Percentiles rank a stretch among this genome's conserved stretches.
Conservation (phyloP, 53 echinoderm and acorn worm genomes). For the Crossaster papposus region DNA sequence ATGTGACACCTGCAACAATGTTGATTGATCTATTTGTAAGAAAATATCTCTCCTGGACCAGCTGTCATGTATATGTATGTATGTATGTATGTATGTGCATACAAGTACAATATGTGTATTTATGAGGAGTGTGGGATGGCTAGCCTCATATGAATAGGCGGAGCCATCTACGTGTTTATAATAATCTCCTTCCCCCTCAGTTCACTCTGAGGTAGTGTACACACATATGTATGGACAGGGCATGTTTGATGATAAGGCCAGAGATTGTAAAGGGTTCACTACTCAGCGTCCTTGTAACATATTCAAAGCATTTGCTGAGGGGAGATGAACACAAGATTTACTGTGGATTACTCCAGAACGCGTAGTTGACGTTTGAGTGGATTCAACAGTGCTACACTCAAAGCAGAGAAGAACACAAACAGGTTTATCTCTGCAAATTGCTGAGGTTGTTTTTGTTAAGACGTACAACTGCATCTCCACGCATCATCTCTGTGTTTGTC, state of each 20-base stretch:
- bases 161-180: constrained; percentile 50
- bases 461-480: neutral
- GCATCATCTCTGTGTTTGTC: neutral
- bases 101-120: too few species aligned
- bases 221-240: constrained; percentile 4
- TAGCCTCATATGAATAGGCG: neutral
- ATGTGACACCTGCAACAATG: neutral
- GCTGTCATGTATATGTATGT: too few species aligned
- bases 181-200: constrained; percentile 37
- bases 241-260: neutral
- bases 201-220: constrained; percentile 26
- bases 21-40: neutral
- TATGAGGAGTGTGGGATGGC: neutral
- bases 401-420: neutral
- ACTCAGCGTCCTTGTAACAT: neutral
- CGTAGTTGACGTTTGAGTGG: neutral
- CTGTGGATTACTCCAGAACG: neutral
- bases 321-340: neutral
- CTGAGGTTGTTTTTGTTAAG: neutral
- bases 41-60: neutral
- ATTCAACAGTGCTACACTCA: constrained; percentile 2
- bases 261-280: neutral
- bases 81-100: too few species aligned
- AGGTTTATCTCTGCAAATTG: neutral
- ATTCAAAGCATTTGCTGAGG: neutral